phyloP scores from a whole-genome alignment of 2,797 vertebrate species.

The Cichlasoma orientale region DNA sequence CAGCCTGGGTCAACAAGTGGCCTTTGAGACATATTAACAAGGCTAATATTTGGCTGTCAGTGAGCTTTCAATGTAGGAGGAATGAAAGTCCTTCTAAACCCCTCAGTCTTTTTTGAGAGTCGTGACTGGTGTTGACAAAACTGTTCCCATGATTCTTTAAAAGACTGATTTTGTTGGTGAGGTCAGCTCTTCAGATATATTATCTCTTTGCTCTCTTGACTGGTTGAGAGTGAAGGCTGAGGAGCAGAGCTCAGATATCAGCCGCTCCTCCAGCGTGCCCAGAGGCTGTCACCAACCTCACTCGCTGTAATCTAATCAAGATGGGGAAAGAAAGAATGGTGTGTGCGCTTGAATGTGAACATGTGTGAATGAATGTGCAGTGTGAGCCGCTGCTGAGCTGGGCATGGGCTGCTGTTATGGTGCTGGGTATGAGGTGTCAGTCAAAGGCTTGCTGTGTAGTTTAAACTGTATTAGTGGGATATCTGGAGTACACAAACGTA shows the following conservation, averaged over 20 bases:
- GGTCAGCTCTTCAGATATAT: slow-evolving; percentile 71
- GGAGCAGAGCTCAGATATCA: slow-evolving; percentile 79
- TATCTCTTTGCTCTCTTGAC: slow-evolving; percentile 73
- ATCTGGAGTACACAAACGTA: not conserved
- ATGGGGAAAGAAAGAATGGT: slow-evolving; percentile 63
- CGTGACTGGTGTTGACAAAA: slow-evolving; percentile 64
- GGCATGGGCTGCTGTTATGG: slow-evolving; percentile 3
- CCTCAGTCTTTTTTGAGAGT: slow-evolving; percentile 24
- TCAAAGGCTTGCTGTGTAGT: slow-evolving; percentile 9
- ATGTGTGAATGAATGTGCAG: slow-evolving; percentile 31
- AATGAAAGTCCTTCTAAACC: slow-evolving; percentile 19
- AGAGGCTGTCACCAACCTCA: slow-evolving; percentile 80
- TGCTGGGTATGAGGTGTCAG: slow-evolving; percentile 13
- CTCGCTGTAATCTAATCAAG: slow-evolving; percentile 84
- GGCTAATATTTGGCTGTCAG: slow-evolving; percentile 7
- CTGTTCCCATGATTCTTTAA: slow-evolving; percentile 62
- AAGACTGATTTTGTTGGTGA: slow-evolving; percentile 56
- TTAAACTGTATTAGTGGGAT: not conserved
- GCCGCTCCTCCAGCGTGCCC: slow-evolving; percentile 75
- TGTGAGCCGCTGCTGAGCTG: not conserved
- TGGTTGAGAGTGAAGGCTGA: slow-evolving; percentile 63
- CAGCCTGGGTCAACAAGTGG: slow-evolving; percentile 44
- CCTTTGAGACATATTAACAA: slow-evolving; percentile 12
- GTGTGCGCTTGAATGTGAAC: not conserved
- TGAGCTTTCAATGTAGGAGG: not conserved